Evolutionary conservation across 2,113 vertebrate species (phyloP).

Genomic region (Pteropus alecto): DNA sequence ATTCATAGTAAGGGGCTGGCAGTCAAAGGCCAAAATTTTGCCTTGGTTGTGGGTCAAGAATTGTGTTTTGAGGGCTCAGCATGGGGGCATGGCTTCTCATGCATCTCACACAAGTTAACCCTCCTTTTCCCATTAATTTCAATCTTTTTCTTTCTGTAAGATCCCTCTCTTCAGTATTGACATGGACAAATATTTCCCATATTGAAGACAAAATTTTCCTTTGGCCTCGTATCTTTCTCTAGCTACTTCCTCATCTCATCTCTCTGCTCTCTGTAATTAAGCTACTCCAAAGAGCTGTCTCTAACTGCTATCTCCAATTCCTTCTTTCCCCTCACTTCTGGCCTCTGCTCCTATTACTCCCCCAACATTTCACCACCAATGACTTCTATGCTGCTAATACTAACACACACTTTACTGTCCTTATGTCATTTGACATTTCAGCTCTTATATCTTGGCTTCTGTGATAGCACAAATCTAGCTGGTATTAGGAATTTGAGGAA

Average conservation of each 20-base stretch:
- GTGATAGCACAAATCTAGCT: neutral
- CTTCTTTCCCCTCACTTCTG: neutral
- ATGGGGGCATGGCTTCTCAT: neutral
- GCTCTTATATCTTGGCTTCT: neutral
- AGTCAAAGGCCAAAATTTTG: neutral
- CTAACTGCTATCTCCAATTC: neutral
- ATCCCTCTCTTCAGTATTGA: neutral
- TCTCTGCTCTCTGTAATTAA: neutral
- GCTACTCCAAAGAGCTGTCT: neutral
- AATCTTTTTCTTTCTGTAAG: neutral
- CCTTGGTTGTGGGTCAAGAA: neutral
- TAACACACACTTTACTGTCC: neutral
- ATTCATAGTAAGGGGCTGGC: neutral
- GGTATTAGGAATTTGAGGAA: neutral
- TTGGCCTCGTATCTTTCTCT: neutral
- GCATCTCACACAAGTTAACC: neutral
- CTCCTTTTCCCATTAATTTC: neutral
- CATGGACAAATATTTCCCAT: neutral
- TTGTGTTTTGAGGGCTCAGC: neutral
- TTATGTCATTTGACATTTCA: neutral
- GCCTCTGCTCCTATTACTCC: neutral
- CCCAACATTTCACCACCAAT: neutral
- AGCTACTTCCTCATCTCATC: neutral
- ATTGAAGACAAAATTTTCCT: slow-evolving; percentile 7
- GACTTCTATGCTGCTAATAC: neutral